phyloP scores from a whole-genome alignment of 2,797 vertebrate genomes.

The Setipinna tenuifilis region DNA sequence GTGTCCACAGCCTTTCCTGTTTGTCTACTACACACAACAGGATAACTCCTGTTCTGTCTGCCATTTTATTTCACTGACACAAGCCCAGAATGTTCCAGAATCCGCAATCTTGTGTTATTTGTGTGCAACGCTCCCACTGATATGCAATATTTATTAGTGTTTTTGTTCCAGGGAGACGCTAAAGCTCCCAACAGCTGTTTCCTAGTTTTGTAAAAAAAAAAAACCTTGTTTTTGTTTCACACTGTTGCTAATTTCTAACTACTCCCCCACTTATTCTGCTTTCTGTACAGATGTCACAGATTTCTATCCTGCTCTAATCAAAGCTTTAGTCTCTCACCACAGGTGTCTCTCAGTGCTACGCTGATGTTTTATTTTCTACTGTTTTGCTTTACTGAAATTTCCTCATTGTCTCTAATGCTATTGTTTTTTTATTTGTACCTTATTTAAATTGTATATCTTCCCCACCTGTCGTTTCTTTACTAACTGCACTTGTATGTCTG shows the following conservation, averaged over 20 bases:
- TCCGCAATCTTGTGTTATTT: not conserved
- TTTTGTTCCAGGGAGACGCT: not conserved
- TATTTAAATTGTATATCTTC: conserved; percentile 5
- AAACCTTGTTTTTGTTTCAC: not conserved
- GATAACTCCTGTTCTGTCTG: not conserved
- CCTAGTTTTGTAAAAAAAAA: not conserved
- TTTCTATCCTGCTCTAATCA: conserved; percentile 2
- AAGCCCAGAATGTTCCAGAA: conserved; percentile 9
- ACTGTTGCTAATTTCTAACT: not conserved
- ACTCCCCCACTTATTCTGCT: not conserved
- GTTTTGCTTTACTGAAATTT: conserved; percentile 10
- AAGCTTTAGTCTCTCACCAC: not conserved
- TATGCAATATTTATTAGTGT: conserved; percentile 17
- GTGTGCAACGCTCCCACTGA: not conserved
- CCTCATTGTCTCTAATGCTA: not conserved
- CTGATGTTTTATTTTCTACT: conserved; percentile 5
- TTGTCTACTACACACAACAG: not conserved
- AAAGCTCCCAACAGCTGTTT: not conserved
- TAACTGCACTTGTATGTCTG: conserved; percentile 6
- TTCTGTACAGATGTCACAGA: not conserved
- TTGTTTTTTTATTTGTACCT: not conserved
- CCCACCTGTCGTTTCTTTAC: not conserved
- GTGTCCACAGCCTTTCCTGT: conserved; percentile 30
- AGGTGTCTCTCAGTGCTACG: not conserved
- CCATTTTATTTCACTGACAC: not conserved